phyloP scores from a whole-genome alignment of 2,888 invertebrate genomes.

The Conomelus anceps region DNA sequence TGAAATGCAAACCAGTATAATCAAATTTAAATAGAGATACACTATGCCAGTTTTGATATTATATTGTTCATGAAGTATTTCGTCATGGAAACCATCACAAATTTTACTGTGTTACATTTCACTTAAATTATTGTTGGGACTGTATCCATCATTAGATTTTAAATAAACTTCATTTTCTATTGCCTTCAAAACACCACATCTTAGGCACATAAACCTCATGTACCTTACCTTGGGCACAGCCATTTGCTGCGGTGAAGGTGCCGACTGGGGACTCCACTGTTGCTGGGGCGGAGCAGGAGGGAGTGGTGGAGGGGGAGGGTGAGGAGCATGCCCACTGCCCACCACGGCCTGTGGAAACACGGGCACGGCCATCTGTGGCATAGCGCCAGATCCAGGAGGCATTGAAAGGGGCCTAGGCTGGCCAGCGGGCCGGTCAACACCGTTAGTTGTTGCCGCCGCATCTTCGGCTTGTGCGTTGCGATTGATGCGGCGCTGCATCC shows the following conservation, averaged over 20 bases:
- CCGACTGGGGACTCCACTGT: slow-evolving; percentile 21
- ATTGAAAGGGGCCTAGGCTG: slow-evolving; percentile 44
- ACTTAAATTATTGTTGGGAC: too few relatives aligned
- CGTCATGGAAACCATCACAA: too few relatives aligned
- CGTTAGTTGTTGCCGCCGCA: neutral
- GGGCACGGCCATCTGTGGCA: slow-evolving; percentile 58
- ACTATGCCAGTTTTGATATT: too few relatives aligned
- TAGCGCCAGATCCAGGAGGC: slow-evolving; percentile 49
- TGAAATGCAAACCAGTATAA: too few relatives aligned
- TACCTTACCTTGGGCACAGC: slow-evolving; percentile 19
- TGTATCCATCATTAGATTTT: too few relatives aligned
- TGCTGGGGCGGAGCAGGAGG: slow-evolving; percentile 26
- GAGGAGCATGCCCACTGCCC: slow-evolving; percentile 27
- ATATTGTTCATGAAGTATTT: too few relatives aligned
- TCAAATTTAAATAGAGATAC: too few relatives aligned
- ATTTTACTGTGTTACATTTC: too few relatives aligned
- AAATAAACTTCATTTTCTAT: too few relatives aligned
- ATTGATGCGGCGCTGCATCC: slow-evolving; percentile 74
- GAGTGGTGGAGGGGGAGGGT: slow-evolving; percentile 30
- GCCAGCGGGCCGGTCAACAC: neutral
- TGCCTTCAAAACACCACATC: too few relatives aligned
- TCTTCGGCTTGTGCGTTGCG: slow-evolving; percentile 45
- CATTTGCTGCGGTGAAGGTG: slow-evolving; percentile 24
- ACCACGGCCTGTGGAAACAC: slow-evolving; percentile 49
- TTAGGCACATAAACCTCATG: too few relatives aligned